A percentile compares a stretch with the other conserved stretches of the same genome.
Evolutionary conservation across 2,797 vertebrate genomes (phyloP).

Genomic region (Chaetodon trifasciatus): DNA sequence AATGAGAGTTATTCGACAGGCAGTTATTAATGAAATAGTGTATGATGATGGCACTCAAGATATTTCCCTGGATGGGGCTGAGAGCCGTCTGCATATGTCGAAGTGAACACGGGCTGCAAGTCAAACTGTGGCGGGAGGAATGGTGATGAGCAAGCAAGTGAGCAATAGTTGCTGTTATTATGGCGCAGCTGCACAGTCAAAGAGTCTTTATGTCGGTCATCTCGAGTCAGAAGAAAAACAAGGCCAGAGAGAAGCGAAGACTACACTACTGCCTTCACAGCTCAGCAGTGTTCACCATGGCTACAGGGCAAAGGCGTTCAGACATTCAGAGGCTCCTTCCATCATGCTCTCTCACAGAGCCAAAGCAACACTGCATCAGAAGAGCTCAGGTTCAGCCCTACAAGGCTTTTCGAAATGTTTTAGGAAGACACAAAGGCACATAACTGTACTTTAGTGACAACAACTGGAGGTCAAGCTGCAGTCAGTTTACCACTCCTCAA

Average conservation of each 20-base stretch:
- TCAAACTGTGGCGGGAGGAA: conserved; percentile 47
- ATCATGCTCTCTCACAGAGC: not conserved
- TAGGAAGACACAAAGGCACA: conserved; percentile 25
- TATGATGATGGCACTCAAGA: not conserved
- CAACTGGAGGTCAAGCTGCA: conserved; percentile 2
- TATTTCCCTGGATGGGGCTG: conserved; percentile 15
- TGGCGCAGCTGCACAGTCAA: conserved; percentile 74
- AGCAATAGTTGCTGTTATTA: conserved; percentile 59
- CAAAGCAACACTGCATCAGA: conserved; percentile 7
- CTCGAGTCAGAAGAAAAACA: conserved; percentile 38
- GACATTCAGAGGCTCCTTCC: conserved; percentile 50
- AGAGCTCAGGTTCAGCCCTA: conserved; percentile 12
- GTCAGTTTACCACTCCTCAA: not conserved
- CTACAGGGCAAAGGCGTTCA: conserved; percentile 42
- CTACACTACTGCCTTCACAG: conserved; percentile 48
- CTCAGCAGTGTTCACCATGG: conserved; percentile 57
- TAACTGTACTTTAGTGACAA: conserved; percentile 16
- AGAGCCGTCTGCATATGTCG: conserved; percentile 10
- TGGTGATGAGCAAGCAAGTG: conserved; percentile 46
- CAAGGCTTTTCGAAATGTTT: conserved; percentile 29
- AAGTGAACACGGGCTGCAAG: conserved; percentile 25
- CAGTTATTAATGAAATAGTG: not conserved
- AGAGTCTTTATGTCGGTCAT: conserved; percentile 72
- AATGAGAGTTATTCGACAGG: not conserved
- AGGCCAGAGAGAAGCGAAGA: conserved; percentile 36